Evolutionary conservation across 2,888 invertebrate genomes (phyloP).

Genomic region (Rhorus exstirpatorius): DNA sequence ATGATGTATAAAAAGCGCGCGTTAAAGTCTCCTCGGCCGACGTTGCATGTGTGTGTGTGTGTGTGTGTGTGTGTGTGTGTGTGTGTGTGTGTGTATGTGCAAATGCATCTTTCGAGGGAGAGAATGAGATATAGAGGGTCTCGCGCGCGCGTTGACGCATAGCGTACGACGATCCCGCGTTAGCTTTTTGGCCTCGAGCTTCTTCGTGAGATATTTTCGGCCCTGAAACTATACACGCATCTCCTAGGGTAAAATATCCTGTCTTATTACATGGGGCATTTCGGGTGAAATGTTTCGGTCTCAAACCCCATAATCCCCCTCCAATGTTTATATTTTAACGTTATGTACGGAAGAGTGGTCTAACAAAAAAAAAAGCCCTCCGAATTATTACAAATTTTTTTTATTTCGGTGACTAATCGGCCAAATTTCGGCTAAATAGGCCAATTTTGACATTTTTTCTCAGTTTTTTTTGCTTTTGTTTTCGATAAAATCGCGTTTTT

Average conservation of each 20-base stretch:
- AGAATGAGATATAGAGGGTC: neutral
- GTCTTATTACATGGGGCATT: neutral
- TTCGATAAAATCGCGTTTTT: too few relatives aligned
- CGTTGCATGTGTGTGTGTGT: conserved; percentile 17
- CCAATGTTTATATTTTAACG: too few relatives aligned
- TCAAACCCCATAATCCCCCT: too few relatives aligned
- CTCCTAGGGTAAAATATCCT: conserved; percentile 56
- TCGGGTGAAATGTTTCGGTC: too few relatives aligned
- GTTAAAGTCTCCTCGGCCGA: neutral
- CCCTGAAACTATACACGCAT: conserved; percentile 63
- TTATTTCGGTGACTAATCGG: too few relatives aligned
- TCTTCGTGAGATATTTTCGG: conserved; percentile 68
- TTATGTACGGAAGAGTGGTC: too few relatives aligned
- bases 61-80: conserved; percentile 21
- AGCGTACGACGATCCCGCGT: conserved; percentile 66
- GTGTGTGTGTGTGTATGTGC: conserved; percentile 22
- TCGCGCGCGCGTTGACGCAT: conserved; percentile 44
- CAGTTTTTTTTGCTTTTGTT: too few relatives aligned
- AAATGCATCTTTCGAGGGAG: conserved; percentile 29
- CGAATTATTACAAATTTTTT: too few relatives aligned
- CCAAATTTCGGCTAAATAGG: too few relatives aligned
- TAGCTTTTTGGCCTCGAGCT: conserved; percentile 66
- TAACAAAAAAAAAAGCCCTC: too few relatives aligned
- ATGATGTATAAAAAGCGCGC: neutral
- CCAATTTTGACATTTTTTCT: too few relatives aligned